Percentiles rank a stretch among this genome's conserved stretches.
Conservation (phyloP, 35 echinoderm and acorn worm genomes). For the Ophiothrix spiculata region DNA sequence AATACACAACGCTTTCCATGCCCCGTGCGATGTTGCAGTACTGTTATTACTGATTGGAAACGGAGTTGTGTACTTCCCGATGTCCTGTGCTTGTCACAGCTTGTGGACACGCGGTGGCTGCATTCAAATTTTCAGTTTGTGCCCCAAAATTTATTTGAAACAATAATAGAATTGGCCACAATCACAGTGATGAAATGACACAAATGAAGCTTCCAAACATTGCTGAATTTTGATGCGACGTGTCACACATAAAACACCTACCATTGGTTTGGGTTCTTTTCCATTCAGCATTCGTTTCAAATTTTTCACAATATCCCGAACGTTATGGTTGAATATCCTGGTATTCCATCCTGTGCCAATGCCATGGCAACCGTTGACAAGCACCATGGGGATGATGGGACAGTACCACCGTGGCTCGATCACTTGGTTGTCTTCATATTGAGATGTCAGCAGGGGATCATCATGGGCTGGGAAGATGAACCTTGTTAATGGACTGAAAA, state of each 20-base stretch:
- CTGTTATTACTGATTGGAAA: too few relatives aligned
- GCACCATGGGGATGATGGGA: constrained; percentile 75
- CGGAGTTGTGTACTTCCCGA: too few relatives aligned
- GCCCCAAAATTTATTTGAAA: too few relatives aligned
- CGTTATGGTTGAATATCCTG: constrained; percentile 52
- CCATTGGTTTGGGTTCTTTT: constrained; percentile 63
- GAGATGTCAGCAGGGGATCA: constrained; percentile 43
- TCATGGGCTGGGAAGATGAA: constrained; percentile 38
- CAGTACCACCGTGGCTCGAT: constrained; percentile 71
- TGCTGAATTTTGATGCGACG: not conserved
- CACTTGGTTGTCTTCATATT: constrained; percentile 65
- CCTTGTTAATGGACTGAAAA: constrained; percentile 48
- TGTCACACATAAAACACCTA: too few relatives aligned
- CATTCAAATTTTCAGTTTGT: too few relatives aligned
- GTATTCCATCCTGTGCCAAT: constrained; percentile 83
- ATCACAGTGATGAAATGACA: not conserved
- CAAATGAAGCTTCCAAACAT: not conserved
- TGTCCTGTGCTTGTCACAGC: too few relatives aligned
- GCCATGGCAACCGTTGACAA: constrained; percentile 66
- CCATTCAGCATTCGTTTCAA: constrained; percentile 47
- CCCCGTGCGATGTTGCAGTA: too few relatives aligned
- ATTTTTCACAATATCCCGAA: constrained; percentile 56
- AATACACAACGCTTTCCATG: too few relatives aligned
- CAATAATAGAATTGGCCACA: too few relatives aligned
- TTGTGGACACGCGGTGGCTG: too few relatives aligned